A percentile compares a stretch with the other conserved stretches of the same genome.
Conservation (phyloP, 2,113 vertebrate species). For the Gadus chalcogrammus region DNA sequence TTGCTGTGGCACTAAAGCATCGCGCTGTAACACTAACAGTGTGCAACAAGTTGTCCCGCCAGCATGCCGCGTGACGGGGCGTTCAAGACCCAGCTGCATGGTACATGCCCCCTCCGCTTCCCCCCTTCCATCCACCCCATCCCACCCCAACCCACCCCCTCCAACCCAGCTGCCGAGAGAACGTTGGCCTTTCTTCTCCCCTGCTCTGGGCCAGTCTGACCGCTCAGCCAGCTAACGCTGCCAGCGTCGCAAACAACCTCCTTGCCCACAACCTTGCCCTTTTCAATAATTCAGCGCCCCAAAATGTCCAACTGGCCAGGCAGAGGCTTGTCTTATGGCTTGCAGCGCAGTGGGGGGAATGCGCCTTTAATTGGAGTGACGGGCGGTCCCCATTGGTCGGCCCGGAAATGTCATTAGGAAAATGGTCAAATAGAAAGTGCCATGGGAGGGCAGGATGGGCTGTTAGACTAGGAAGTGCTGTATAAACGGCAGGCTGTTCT, state of each 20-base stretch:
- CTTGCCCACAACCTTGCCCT: slow-evolving; percentile 53
- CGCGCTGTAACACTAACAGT: too few relatives aligned
- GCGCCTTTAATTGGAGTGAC: slow-evolving; percentile 61
- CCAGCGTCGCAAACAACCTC: slow-evolving; percentile 36
- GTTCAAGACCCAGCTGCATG: slow-evolving; percentile 24
- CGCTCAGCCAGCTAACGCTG: slow-evolving; percentile 50
- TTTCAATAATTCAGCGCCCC: slow-evolving; percentile 64
- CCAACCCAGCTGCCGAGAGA: slow-evolving; percentile 35
- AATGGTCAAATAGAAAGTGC: slow-evolving; percentile 48
- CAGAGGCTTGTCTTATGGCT: slow-evolving; percentile 51
- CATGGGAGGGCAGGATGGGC: slow-evolving; percentile 34
- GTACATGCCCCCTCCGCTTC: not conserved
- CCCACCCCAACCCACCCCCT: not conserved
- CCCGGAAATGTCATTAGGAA: slow-evolving; percentile 60
- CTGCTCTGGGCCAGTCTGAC: slow-evolving; percentile 48
- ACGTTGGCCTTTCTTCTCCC: slow-evolving; percentile 42
- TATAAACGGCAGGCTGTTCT: slow-evolving; percentile 37
- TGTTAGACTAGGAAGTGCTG: slow-evolving; percentile 35
- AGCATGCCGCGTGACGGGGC: slow-evolving; percentile 28
- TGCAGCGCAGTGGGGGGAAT: slow-evolving; percentile 33
- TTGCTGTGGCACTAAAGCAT: too few relatives aligned
- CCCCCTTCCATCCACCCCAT: too few relatives aligned
- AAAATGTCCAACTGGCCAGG: slow-evolving; percentile 56
- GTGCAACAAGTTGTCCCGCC: not conserved
- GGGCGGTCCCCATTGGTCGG: slow-evolving; percentile 45